Evolutionary conservation across 2,888 invertebrate species (phyloP).

Genomic region (Drymonia ruficornis): DNA sequence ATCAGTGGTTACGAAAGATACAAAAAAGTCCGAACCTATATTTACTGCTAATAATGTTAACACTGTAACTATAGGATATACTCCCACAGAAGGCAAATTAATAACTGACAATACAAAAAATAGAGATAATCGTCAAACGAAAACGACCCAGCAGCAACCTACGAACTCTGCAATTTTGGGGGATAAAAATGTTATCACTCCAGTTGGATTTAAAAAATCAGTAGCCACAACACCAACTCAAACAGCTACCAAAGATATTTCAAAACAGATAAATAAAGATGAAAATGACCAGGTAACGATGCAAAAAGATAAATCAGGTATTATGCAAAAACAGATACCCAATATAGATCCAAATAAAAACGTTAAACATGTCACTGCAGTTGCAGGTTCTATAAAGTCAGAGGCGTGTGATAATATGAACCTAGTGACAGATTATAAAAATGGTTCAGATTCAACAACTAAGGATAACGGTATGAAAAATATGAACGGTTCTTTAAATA

Average conservation of each 20-base stretch:
- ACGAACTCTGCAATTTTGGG: conserved; percentile 1
- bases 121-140: not conserved
- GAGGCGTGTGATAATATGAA: conserved; percentile 11
- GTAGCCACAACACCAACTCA: not conserved
- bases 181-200: conserved; percentile 7
- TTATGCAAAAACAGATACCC: not conserved
- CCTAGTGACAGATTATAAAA: conserved; percentile 7
- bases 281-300: not conserved
- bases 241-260: not conserved
- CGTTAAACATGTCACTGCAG: conserved; percentile 9
- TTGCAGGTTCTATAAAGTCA: conserved; percentile 4
- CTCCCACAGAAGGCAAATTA: conserved; percentile 7
- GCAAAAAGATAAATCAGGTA: conserved; percentile 6
- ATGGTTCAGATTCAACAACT: conserved; percentile 11
- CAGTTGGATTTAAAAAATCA: conserved; percentile 3
- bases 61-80: not conserved
- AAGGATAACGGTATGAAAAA: conserved; percentile 27
- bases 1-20: conserved; percentile 10
- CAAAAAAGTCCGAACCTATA: conserved; percentile 11
- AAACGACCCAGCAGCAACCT: conserved; percentile 6
- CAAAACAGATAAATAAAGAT: not conserved
- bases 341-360: conserved; percentile 18
- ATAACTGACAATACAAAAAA: conserved; percentile 8
- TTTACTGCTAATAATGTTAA: conserved; percentile 5
- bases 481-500: conserved; percentile 20